A percentile compares a stretch with the other conserved stretches of the same genome.
These are phyloP conservation scores for Meriones unguiculatus DNA, from an alignment of 2,113 vertebrate genomes.

Conservation along the genomic window DNA sequence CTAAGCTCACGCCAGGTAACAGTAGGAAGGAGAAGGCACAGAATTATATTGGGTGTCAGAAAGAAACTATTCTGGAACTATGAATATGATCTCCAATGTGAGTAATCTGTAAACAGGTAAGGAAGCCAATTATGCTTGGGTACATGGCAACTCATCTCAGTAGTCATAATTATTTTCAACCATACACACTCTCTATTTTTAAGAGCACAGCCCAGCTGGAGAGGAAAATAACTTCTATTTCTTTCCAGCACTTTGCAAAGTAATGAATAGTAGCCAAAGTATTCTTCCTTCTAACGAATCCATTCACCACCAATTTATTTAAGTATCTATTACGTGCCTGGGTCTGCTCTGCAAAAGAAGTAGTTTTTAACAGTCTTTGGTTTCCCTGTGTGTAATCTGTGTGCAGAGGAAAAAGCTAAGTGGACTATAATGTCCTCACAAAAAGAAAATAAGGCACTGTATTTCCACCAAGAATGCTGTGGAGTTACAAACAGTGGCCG, in stretches of 20 bases:
- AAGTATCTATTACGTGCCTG: slow-evolving; percentile 10
- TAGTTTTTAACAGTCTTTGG: neutral
- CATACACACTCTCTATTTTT: slow-evolving; percentile 78
- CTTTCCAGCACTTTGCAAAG: slow-evolving; percentile 80
- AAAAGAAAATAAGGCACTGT: neutral
- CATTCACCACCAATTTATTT: slow-evolving; percentile 63
- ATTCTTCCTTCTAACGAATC: slow-evolving; percentile 70
- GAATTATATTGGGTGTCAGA: slow-evolving; percentile 77
- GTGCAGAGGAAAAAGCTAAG: neutral
- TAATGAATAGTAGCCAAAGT: slow-evolving; percentile 73
- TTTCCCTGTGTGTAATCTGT: slow-evolving; percentile 2
- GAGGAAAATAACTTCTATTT: slow-evolving; percentile 74
- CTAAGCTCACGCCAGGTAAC: slow-evolving; percentile 77
- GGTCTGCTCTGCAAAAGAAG: slow-evolving; percentile 30
- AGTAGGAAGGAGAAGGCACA: slow-evolving; percentile 73
- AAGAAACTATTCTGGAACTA: slow-evolving; percentile 78
- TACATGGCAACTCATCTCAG: slow-evolving; percentile 68
- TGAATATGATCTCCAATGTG: slow-evolving; percentile 76
- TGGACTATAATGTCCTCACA: neutral
- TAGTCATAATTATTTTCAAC: slow-evolving; percentile 79
- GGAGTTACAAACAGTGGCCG: neutral
- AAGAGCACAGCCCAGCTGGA: slow-evolving; percentile 77
- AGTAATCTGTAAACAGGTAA: slow-evolving; percentile 82
- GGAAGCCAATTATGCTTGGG: slow-evolving; percentile 77
- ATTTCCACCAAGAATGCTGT: neutral